Evolutionary conservation across 2,113 vertebrate species (phyloP).

Genomic region (Scortum barcoo): DNA sequence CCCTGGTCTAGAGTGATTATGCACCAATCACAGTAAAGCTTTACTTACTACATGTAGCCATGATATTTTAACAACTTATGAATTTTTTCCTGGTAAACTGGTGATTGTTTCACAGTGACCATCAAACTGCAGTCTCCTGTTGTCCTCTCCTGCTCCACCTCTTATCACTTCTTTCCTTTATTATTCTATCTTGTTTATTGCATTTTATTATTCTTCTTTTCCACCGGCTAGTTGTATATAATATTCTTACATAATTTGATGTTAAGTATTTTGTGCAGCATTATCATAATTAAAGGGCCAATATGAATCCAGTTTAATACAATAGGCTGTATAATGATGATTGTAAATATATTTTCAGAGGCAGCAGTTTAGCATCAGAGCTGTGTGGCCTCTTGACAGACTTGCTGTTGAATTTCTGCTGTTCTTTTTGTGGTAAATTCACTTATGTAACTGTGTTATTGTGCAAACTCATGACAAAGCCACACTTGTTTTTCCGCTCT

Average conservation of each 20-base stretch:
- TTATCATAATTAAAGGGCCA: neutral
- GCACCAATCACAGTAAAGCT: too few species aligned
- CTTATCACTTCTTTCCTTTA: neutral
- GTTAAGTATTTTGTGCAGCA: neutral
- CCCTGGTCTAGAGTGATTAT: too few species aligned
- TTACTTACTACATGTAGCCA: too few species aligned
- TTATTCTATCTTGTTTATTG: neutral
- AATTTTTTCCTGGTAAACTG: too few species aligned
- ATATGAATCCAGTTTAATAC: neutral
- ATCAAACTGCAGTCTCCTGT: too few species aligned
- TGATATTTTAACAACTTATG: too few species aligned
- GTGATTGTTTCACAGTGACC: too few species aligned
- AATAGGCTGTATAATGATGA: too few species aligned
- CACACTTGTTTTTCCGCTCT: constrained; percentile 36
- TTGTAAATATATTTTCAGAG: neutral
- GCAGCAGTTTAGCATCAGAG: too few species aligned
- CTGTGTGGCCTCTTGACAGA: neutral
- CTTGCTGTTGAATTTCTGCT: neutral
- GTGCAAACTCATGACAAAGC: neutral
- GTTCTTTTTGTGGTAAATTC: neutral
- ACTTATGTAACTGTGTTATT: neutral
- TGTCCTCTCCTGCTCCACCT: too few species aligned
- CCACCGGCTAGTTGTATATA: neutral
- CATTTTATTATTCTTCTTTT: neutral
- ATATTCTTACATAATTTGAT: neutral